Evolutionary conservation across 2,113 vertebrate species (phyloP).

Genomic region (Embiotoca jacksoni): DNA sequence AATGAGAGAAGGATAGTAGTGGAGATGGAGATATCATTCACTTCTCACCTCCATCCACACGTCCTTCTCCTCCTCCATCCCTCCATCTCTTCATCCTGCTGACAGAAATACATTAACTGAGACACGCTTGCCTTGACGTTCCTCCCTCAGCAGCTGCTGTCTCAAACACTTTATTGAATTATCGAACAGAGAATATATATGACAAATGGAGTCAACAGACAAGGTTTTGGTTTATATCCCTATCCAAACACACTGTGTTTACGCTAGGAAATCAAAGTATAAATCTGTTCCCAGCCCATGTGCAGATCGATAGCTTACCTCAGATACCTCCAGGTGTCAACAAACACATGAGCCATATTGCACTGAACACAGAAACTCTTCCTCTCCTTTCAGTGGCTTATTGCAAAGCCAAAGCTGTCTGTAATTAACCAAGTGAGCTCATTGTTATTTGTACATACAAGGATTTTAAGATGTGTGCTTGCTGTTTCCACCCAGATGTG

Average conservation of each 20-base stretch:
- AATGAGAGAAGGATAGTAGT: conserved; percentile 5
- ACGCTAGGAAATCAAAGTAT: conserved; percentile 77
- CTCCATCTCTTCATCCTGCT: conserved; percentile 57
- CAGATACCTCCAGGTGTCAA: conserved; percentile 71
- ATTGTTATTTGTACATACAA: conserved; percentile 31
- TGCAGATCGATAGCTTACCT: conserved; percentile 69
- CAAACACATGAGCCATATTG: conserved; percentile 42
- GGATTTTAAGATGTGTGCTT: not conserved
- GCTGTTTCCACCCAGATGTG: conserved; percentile 1
- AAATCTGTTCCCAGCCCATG: conserved; percentile 73
- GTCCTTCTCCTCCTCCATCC: conserved; percentile 54
- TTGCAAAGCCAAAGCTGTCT: conserved; percentile 33
- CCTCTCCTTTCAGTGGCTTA: conserved; percentile 15
- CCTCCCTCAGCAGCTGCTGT: conserved; percentile 77
- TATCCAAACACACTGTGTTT: conserved; percentile 76
- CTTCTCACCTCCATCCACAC: conserved; percentile 50
- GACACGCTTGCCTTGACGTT: conserved; percentile 75
- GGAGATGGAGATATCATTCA: conserved; percentile 52
- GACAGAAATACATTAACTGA: conserved; percentile 81
- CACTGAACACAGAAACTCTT: conserved; percentile 25
- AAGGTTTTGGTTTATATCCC: conserved; percentile 78
- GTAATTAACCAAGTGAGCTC: conserved; percentile 23
- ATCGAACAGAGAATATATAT: conserved; percentile 81
- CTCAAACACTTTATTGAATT: conserved; percentile 82
- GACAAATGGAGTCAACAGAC: conserved; percentile 81